These are phyloP conservation scores for Addax nasomaculatus DNA, from an alignment of 2,113 vertebrate species.

Conservation along the genomic window DNA sequence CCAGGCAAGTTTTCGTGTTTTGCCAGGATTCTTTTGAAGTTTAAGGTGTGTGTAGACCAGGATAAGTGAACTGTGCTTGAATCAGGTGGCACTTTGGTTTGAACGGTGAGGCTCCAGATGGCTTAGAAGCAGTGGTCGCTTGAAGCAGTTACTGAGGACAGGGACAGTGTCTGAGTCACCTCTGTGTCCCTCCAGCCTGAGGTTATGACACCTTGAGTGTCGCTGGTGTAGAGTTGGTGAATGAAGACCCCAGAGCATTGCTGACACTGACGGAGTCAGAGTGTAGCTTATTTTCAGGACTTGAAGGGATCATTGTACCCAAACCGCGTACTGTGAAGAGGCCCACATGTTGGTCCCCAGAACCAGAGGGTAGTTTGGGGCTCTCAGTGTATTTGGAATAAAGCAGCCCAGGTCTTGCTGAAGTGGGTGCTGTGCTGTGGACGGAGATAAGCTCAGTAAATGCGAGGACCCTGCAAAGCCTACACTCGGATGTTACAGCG, in stretches of 20 bases:
- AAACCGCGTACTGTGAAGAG: neutral
- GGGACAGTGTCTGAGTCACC: neutral
- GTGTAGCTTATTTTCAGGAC: neutral
- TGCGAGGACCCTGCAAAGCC: fast-evolving
- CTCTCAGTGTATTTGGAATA: neutral
- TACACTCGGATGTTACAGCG: neutral
- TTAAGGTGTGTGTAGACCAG: fast-evolving
- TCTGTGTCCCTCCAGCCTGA: neutral
- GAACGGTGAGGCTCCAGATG: neutral
- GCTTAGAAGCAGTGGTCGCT: neutral
- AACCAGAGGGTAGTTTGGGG: neutral
- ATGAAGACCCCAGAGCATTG: fast-evolving
- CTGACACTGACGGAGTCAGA: neutral
- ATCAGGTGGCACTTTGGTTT: neutral
- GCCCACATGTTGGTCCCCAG: neutral
- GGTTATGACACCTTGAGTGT: fast-evolving
- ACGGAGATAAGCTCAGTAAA: neutral
- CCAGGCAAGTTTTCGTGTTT: neutral
- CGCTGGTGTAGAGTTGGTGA: fast-evolving
- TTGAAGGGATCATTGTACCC: neutral
- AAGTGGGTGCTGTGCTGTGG: fast-evolving
- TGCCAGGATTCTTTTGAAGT: neutral
- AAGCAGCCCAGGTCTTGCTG: neutral
- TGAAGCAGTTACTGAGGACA: neutral
- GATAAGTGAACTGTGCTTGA: neutral